A percentile compares a stretch with the other conserved stretches of the same genome.
phyloP scores from a whole-genome alignment of 1,140 invertebrate genomes.

The Hyphantria cunea region DNA sequence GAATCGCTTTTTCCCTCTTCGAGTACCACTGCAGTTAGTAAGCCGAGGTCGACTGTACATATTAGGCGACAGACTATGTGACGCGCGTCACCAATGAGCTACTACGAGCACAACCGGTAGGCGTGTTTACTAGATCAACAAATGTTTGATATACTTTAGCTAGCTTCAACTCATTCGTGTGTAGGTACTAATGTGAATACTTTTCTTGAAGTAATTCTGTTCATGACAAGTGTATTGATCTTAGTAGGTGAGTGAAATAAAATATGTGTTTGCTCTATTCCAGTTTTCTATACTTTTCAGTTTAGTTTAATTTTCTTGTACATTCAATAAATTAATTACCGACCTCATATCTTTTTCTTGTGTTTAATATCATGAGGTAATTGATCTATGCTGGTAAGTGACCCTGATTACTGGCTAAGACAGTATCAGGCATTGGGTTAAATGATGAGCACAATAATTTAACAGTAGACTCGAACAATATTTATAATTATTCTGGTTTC shows the following conservation, averaged over 20 bases:
- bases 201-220: background rate
- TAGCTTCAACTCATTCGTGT: background rate
- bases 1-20: background rate
- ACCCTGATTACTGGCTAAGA: no score
- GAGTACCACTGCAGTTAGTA: background rate
- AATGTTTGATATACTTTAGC: constrained; percentile 5
- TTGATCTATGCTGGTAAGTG: no score
- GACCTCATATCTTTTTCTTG: no score
- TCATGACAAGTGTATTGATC: no score
- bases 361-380: no score
- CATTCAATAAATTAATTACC: no score
- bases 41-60: constrained; percentile 36
- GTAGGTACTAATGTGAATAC: background rate
- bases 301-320: no score
- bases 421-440: no score
- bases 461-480: no score
- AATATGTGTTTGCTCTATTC: background rate
- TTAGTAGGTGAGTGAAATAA: background rate
- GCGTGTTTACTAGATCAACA: constrained; percentile 13
- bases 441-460: no score
- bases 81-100: constrained; percentile 35
- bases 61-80: constrained; percentile 39
- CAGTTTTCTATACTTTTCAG: background rate
- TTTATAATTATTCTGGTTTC: no score
- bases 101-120: constrained; percentile 13